phyloP scores from a whole-genome alignment of 92 coral and sea anemone species.

The Epizoanthus ramosus region DNA sequence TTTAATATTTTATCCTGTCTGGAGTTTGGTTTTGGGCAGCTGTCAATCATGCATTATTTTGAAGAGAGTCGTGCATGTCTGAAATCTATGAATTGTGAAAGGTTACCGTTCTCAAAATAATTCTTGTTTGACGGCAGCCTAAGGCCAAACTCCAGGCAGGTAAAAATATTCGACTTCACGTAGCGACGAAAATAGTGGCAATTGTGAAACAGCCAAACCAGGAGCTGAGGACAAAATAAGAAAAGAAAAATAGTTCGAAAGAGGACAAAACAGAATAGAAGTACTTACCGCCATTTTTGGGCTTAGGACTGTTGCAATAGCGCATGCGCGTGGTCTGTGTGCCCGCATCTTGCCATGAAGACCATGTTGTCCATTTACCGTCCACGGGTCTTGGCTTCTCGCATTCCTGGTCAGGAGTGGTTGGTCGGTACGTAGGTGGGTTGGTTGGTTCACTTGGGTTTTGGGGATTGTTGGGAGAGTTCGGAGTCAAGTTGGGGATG shows the following conservation, averaged over 20 bases:
- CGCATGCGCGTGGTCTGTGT: slow-evolving; percentile 43
- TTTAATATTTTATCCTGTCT: too few species aligned
- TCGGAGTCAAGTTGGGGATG: slow-evolving; percentile 23
- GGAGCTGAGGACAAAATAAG: too few species aligned
- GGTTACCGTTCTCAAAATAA: too few species aligned
- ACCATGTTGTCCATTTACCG: slow-evolving; percentile 47
- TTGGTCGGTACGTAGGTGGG: slow-evolving; percentile 26
- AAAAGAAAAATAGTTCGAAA: neutral
- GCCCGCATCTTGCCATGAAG: slow-evolving; percentile 53
- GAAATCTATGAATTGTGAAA: too few species aligned
- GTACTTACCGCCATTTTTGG: slow-evolving; percentile 47
- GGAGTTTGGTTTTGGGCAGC: too few species aligned
- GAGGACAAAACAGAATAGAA: neutral
- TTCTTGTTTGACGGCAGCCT: too few species aligned
- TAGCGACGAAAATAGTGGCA: too few species aligned
- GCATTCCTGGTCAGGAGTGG: slow-evolving; percentile 40
- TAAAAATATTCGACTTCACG: too few species aligned
- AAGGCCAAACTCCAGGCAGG: too few species aligned
- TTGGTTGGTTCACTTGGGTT: slow-evolving; percentile 15
- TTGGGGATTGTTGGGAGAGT: neutral
- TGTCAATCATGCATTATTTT: too few species aligned
- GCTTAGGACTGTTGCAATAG: slow-evolving; percentile 48
- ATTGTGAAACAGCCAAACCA: too few species aligned
- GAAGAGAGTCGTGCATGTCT: too few species aligned
- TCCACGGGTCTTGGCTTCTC: slow-evolving; percentile 40